Percentiles rank a stretch among this genome's conserved stretches.
Conservation (phyloP, 35 echinoderm and acorn worm species). For the Holothuria glaberrima region DNA sequence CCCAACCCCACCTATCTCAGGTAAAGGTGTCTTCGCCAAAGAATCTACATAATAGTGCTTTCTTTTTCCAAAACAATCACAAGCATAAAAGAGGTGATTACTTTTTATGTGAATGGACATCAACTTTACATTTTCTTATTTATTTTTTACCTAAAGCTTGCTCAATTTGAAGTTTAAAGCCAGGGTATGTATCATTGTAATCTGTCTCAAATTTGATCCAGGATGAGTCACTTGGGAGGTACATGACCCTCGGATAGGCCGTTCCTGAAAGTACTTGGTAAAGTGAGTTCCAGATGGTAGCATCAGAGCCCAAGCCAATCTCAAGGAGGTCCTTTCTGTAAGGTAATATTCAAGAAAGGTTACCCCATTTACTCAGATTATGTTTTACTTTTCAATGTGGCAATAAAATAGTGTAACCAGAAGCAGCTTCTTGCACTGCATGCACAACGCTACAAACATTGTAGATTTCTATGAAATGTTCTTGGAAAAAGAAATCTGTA, state of each 20-base stretch:
- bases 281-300: slow-evolving; percentile 13
- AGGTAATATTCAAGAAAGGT: not conserved
- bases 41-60: too few relatives aligned
- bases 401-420: not conserved
- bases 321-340: slow-evolving; percentile 18
- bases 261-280: slow-evolving; percentile 40
- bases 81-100: too few relatives aligned
- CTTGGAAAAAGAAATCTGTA: too few relatives aligned
- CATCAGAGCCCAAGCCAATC: slow-evolving; percentile 28
- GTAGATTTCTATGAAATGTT: too few relatives aligned
- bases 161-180: slow-evolving; percentile 38
- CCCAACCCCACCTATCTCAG: too few relatives aligned
- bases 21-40: too few relatives aligned
- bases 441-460: too few relatives aligned
- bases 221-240: slow-evolving; percentile 14
- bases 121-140: too few relatives aligned
- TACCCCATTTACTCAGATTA: too few relatives aligned
- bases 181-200: not conserved
- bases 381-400: too few relatives aligned
- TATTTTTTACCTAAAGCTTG: slow-evolving; percentile 43
- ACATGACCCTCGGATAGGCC: not conserved
- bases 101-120: too few relatives aligned
- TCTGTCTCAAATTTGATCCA: slow-evolving; percentile 50
- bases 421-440: not conserved
- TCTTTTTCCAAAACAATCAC: too few relatives aligned